Evolutionary conservation across 2,113 vertebrate genomes (phyloP).

Genomic region (Festucalex cinctus): DNA sequence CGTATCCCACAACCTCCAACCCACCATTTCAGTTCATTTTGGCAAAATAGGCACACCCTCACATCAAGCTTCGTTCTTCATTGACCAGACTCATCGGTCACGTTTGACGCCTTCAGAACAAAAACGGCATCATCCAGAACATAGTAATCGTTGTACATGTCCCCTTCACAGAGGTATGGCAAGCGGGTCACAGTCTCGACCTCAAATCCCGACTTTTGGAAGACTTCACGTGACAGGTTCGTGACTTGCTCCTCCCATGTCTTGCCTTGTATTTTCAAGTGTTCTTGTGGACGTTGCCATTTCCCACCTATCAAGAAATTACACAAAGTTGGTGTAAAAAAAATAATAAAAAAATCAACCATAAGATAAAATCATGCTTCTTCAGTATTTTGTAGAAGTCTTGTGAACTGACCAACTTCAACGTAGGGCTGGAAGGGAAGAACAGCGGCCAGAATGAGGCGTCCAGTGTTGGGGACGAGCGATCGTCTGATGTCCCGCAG

Average conservation of each 20-base stretch:
- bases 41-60: not conserved
- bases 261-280: constrained; percentile 83
- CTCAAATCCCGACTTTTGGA: constrained; percentile 82
- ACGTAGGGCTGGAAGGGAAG: constrained; percentile 94
- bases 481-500: constrained; percentile 84
- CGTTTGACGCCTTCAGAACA: constrained; percentile 77
- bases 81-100: constrained; percentile 3
- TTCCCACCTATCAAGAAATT: constrained; percentile 77
- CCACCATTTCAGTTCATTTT: not conserved
- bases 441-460: constrained; percentile 87
- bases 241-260: constrained; percentile 97
- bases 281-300: constrained; percentile 90
- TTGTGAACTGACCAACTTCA: constrained; percentile 85
- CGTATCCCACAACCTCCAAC: constrained; percentile 15
- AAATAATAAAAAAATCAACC: too few species aligned
- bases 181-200: constrained; percentile 92
- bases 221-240: constrained; percentile 81
- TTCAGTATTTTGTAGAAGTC: not conserved
- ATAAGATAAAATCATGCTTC: too few species aligned
- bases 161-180: constrained; percentile 96
- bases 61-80: constrained; percentile 8
- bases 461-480: constrained; percentile 84
- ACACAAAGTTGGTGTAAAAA: not conserved
- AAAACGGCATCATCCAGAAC: constrained; percentile 95
- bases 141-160: constrained; percentile 97